Percentiles rank a stretch among this genome's conserved stretches.
Evolutionary conservation across 2,888 invertebrate species (phyloP).

Genomic region (Gnatocerus cornutus): DNA sequence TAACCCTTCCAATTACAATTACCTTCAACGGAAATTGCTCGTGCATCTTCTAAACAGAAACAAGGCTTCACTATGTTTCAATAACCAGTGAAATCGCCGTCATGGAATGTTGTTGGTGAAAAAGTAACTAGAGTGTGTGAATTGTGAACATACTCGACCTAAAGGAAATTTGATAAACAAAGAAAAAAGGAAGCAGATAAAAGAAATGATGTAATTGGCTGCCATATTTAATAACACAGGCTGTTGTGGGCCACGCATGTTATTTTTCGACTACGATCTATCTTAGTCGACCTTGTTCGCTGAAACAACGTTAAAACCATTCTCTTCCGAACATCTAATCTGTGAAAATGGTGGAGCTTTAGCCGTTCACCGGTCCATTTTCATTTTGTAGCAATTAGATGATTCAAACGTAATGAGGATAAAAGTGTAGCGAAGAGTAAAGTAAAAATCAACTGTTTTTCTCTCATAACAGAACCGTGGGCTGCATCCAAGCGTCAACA

Average conservation of each 20-base stretch:
- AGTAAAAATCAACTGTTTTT: no score
- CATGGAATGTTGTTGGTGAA: no score
- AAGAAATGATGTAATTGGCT: slow-evolving; percentile 48
- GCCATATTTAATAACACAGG: slow-evolving; percentile 47
- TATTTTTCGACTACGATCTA: slow-evolving; percentile 48
- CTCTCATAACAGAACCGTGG: no score
- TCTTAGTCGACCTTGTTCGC: slow-evolving; percentile 47
- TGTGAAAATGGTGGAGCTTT: slow-evolving; percentile 28
- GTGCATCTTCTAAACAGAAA: slow-evolving; percentile 10
- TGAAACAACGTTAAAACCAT: slow-evolving; percentile 37
- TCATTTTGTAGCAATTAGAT: slow-evolving; percentile 15
- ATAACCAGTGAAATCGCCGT: slow-evolving; percentile 18
- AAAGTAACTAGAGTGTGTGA: no score
- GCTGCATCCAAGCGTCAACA: no score
- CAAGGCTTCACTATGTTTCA: slow-evolving; percentile 11
- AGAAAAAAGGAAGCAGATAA: slow-evolving; percentile 46
- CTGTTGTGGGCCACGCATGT: slow-evolving; percentile 41
- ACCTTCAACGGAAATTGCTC: not conserved
- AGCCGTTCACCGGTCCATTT: slow-evolving; percentile 28
- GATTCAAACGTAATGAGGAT: slow-evolving; percentile 2
- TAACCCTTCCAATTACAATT: not conserved
- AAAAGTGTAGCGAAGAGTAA: no score
- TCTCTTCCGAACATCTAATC: slow-evolving; percentile 39
- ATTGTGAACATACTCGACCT: slow-evolving; percentile 12
- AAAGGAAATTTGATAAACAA: slow-evolving; percentile 45